Percentiles rank a stretch among this genome's conserved stretches.
Evolutionary conservation across 2,113 vertebrate species (phyloP).

Genomic region (Sinocyclocheilus rhinocerous): DNA sequence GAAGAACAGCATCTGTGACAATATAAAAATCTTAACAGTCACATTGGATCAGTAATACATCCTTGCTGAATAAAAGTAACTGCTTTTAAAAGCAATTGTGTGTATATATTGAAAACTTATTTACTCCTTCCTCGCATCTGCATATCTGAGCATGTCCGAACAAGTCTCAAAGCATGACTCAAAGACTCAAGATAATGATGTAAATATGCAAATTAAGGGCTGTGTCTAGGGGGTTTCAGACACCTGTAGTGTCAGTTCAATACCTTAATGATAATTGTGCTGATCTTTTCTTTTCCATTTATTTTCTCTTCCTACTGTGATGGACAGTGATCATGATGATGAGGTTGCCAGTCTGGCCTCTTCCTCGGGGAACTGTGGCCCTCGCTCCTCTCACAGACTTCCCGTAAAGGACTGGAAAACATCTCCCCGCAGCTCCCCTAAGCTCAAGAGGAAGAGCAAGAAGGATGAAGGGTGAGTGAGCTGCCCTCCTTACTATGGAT

Average conservation of each 20-base stretch:
- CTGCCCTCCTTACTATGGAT: background rate
- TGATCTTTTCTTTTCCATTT: background rate
- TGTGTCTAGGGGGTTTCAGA: background rate
- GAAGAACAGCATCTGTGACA: too few species aligned
- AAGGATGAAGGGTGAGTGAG: constrained; percentile 84
- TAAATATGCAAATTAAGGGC: background rate
- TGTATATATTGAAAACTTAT: background rate
- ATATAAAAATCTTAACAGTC: too few species aligned
- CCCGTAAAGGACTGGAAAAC: constrained; percentile 94
- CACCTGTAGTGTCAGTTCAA: background rate
- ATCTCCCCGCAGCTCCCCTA: constrained; percentile 90
- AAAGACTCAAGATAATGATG: background rate
- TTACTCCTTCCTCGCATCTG: background rate
- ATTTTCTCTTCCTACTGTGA: background rate
- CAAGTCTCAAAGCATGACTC: background rate
- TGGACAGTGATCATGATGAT: constrained; percentile 90
- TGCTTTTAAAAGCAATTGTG: too few species aligned
- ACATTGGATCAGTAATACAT: too few species aligned
- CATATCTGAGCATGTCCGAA: background rate
- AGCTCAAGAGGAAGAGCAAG: constrained; percentile 88
- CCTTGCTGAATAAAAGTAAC: too few species aligned
- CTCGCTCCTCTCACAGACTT: constrained; percentile 85
- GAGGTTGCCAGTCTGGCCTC: constrained; percentile 90
- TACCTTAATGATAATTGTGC: background rate
- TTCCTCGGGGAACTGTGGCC: constrained; percentile 82